Percentiles rank a stretch among this genome's conserved stretches.
phyloP scores from a whole-genome alignment of 2,888 invertebrate species.

The Cataglyphis rosenhaueri region DNA sequence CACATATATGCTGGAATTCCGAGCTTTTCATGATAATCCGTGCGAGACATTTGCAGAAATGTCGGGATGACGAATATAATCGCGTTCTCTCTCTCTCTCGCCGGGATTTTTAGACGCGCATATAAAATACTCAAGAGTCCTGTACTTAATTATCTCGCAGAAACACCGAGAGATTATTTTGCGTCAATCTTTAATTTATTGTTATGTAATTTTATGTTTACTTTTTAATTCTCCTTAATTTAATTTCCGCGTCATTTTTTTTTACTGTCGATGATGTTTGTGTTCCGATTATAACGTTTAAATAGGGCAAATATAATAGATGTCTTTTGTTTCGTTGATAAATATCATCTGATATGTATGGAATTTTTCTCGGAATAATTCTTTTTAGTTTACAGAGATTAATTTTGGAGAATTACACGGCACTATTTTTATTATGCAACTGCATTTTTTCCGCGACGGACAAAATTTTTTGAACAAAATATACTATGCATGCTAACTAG shows the following conservation, averaged over 20 bases:
- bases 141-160: constrained; percentile 11
- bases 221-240: neutral
- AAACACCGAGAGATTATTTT: neutral
- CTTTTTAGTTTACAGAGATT: constrained; percentile 9
- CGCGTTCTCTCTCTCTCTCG: neutral
- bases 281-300: neutral
- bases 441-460: constrained; percentile 26
- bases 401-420: constrained; percentile 24
- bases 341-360: neutral
- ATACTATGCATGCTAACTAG: constrained; percentile 45
- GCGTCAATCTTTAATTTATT: neutral
- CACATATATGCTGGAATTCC: constrained; percentile 2
- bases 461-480: constrained; percentile 47
- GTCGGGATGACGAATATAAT: constrained; percentile 5
- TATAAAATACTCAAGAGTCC: constrained; percentile 3
- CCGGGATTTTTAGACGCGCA: neutral
- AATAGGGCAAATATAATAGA: neutral
- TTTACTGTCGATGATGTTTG: neutral
- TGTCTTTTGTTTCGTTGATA: neutral
- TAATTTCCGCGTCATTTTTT: neutral
- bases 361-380: neutral
- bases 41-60: constrained; percentile 11
- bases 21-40: constrained; percentile 1
- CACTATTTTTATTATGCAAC: constrained; percentile 25
- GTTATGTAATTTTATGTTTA: too few species aligned